Conservation (phyloP, 1,140 invertebrate species). For the Magallana angulata region DNA sequence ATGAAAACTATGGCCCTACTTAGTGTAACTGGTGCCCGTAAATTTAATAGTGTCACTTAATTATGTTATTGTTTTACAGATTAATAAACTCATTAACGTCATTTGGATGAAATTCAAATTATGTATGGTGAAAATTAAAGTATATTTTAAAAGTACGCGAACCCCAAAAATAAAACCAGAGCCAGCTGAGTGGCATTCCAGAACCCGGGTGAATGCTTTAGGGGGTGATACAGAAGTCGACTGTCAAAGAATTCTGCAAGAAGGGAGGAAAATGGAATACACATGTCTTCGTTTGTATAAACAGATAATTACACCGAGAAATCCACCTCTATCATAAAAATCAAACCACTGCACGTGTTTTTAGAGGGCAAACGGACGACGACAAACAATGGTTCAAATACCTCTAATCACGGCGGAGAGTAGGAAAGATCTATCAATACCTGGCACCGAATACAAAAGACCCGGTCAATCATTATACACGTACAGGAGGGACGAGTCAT, state of each 20-base stretch:
- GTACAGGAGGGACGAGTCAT: no score
- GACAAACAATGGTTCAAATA: not conserved
- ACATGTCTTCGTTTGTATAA: not conserved
- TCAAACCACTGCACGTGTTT: not conserved
- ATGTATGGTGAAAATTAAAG: not conserved
- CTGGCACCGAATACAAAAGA: no score
- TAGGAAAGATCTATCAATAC: no score
- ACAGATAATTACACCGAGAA: not conserved
- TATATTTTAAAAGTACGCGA: not conserved
- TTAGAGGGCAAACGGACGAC: not conserved
- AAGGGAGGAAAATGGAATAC: not conserved
- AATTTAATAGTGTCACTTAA: no score
- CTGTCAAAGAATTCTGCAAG: not conserved
- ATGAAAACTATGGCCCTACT: not conserved
- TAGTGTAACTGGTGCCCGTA: not conserved
- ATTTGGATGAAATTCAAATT: not conserved
- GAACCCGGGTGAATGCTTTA: not conserved
- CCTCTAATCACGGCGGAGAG: not conserved
- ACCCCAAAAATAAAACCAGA: not conserved
- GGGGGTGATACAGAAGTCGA: not conserved
- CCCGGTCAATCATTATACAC: no score
- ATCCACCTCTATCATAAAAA: conserved; percentile 9
- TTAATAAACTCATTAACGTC: not conserved
- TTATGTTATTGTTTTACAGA: not conserved
- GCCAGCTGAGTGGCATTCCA: not conserved